Conservation (phyloP, 53 echinoderm and acorn worm species). For the Echinometra lucunter region DNA sequence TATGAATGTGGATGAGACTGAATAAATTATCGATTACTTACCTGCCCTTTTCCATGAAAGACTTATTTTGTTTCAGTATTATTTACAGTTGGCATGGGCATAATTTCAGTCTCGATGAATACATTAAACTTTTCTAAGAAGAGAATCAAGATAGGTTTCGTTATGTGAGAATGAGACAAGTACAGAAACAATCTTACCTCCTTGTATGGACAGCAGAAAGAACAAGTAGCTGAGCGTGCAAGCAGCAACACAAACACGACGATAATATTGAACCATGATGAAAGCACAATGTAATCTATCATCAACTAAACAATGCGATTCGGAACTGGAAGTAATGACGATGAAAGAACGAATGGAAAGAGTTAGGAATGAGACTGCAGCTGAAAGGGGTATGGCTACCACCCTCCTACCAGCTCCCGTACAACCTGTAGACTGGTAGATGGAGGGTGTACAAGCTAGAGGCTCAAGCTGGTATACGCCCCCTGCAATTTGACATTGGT, state of each 20-base stretch:
- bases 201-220: background rate
- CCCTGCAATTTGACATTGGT: conserved; percentile 40
- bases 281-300: conserved; percentile 1
- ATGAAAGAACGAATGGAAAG: background rate
- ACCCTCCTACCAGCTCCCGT: background rate
- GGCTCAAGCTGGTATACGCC: conserved; percentile 21
- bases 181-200: background rate
- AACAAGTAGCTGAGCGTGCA: background rate
- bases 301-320: background rate
- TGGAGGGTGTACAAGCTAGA: background rate
- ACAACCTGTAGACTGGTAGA: conserved; percentile 10
- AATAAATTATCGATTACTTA: too few species aligned
- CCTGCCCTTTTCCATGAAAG: too few species aligned
- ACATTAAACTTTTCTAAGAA: too few species aligned
- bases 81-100: too few species aligned
- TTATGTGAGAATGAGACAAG: background rate
- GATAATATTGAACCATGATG: conserved; percentile 4
- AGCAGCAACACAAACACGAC: background rate
- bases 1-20: too few species aligned
- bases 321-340: background rate
- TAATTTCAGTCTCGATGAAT: too few species aligned
- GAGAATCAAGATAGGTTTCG: background rate
- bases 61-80: too few species aligned
- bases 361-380: background rate
- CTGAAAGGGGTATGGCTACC: background rate